Evolutionary conservation across 2,797 vertebrate species (phyloP).

Genomic region (Pipistrellus pygmaeus): DNA sequence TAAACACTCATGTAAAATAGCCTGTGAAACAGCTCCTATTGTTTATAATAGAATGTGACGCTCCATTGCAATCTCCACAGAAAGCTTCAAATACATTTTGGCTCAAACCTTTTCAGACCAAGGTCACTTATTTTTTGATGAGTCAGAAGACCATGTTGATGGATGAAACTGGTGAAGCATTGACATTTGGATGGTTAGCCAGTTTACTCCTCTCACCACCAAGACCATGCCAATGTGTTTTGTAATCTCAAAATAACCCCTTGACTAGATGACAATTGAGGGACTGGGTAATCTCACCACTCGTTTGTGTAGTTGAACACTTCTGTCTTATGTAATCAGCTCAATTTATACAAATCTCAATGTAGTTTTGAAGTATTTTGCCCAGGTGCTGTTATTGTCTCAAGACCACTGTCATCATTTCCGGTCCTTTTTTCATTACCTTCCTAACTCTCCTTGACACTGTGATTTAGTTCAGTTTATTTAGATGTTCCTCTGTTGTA

Average conservation of each 20-base stretch:
- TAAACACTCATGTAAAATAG: slow-evolving; percentile 16
- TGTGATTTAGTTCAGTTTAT: slow-evolving; percentile 24
- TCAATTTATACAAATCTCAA: background rate
- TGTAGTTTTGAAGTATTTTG: slow-evolving; percentile 15
- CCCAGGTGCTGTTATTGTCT: background rate
- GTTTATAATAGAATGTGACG: slow-evolving; percentile 4
- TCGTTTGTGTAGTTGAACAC: slow-evolving; percentile 35
- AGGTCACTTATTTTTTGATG: slow-evolving; percentile 45
- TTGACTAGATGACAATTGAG: background rate
- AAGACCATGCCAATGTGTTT: background rate
- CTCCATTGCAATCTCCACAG: background rate
- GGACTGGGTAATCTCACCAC: background rate
- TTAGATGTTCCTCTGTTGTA: background rate
- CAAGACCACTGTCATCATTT: background rate
- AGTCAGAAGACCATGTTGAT: slow-evolving; percentile 29
- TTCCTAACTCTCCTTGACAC: background rate
- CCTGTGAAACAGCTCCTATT: background rate
- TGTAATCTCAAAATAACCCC: background rate
- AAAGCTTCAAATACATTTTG: slow-evolving; percentile 16
- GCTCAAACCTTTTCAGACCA: slow-evolving; percentile 28
- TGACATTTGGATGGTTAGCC: background rate
- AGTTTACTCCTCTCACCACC: slow-evolving; percentile 14
- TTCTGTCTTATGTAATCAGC: background rate
- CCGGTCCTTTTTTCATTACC: background rate
- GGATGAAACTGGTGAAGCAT: background rate